Evolutionary conservation across 2,797 vertebrate species (phyloP).

Genomic region (Oophaga sylvatica): DNA sequence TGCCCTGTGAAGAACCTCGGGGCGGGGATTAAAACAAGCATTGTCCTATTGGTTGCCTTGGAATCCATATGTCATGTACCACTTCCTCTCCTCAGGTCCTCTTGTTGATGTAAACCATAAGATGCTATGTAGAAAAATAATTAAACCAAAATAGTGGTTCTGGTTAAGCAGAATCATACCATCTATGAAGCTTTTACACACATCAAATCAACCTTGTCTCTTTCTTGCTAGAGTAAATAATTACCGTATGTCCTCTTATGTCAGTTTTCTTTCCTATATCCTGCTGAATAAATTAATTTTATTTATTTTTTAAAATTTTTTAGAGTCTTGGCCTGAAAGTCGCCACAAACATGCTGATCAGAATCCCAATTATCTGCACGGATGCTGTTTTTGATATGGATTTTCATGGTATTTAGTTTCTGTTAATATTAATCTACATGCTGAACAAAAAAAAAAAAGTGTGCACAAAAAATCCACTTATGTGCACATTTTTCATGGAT

Average conservation of each 20-base stretch:
- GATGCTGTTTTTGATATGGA: too few species aligned
- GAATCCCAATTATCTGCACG: slow-evolving; percentile 71
- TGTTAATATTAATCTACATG: neutral
- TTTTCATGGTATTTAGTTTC: neutral
- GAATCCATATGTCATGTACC: neutral
- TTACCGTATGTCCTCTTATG: neutral
- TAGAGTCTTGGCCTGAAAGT: slow-evolving; percentile 75
- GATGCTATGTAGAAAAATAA: too few species aligned
- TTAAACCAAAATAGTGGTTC: neutral
- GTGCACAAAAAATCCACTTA: too few species aligned
- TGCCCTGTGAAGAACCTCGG: too few species aligned
- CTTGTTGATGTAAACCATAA: neutral
- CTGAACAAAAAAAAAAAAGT: too few species aligned
- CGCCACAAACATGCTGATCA: slow-evolving; percentile 69
- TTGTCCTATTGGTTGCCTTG: neutral
- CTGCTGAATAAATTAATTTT: neutral
- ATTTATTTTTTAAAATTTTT: too few species aligned
- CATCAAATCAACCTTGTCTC: neutral
- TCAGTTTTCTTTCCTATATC: neutral
- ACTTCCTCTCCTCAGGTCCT: neutral
- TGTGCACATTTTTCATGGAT: too few species aligned
- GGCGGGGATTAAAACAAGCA: neutral
- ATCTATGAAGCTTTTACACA: neutral
- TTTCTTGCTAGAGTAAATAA: too few species aligned
- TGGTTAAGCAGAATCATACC: neutral